Base-by-base conservation (phyloP, 2,113 vertebrate species). In the Gavialis gangeticus region DNA sequence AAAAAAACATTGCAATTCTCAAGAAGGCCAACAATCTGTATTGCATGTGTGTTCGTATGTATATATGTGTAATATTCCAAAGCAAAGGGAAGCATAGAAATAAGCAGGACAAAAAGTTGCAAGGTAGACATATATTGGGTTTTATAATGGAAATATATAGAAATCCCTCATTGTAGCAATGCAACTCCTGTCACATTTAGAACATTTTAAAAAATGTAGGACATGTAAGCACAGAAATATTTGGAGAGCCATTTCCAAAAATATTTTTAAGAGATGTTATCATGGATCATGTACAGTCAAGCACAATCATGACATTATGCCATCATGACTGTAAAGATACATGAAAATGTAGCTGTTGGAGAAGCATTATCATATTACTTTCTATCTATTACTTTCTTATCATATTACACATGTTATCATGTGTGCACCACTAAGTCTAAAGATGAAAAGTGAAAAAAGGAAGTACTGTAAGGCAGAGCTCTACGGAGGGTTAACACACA, bases 181-280 rank as follows among this genome's bases (percentile, higher is more conserved):
- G 91, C 80, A 88, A 90, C 58, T 95, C 58, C n/a, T 83, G 82
- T 85, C 76, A 84, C 59, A 84, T 67, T 85, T 19, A 90, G 85
- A 88, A 2, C 5, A 46, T 87, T 63, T 56, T n/a, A 85, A 86
- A 87, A 46, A 46, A 46, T 9, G 46, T 9, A 46, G 46, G 46
- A 46, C 46, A 46, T 46, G 46, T 46, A 46, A 88, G 55, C 82
- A 60, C 80, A 93, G 84, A 88, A 96, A 86, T 69, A 90, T 93
- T 95, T 95, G 58, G 87, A 64, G 64, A 91, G 63, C 79, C 91
- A 93, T 94, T 94, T 94, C 93, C 92, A 94, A 87, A 67, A 78
- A 58, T 27, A 28, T 92, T 94, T 96, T 85, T 93, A 96, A 92
- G 77, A 84, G 34, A 60, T 63, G 56, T 1, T 84, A 80, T 79